Evolutionary conservation across 2,888 invertebrate genomes (phyloP), one percentile per base, ranked within the genome.

Genomic region (Cordilura impudica): DNA sequence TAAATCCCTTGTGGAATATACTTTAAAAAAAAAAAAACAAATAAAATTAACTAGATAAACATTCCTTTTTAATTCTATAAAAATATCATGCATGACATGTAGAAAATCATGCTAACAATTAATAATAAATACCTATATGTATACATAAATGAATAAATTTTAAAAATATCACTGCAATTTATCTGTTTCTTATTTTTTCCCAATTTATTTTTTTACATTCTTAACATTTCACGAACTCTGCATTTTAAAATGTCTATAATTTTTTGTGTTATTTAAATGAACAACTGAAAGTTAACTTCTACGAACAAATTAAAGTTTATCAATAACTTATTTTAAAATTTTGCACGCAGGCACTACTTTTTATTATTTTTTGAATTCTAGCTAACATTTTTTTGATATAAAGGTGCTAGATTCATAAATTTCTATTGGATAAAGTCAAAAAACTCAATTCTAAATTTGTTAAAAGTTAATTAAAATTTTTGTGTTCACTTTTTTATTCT

Each of bases 71-170:
- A 43, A 43, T 26, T 35, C 43, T 58, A 14, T 65, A 54, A 14
- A 14, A 63, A 8, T 49, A 56, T 49, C 29, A 35, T 66, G 60
- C 65, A 77, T 66, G 71, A 71, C 51, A 54, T 53, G 60, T 35
- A 31, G 72, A 54, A 45, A 47, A 76, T 53, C 18, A 72, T 69
- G 63, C 65, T 73, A 60, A 70, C 65, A 53, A 66, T 54, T 69
- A 47, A 66, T 19, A 43, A 53, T 45, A 31, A 19, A 39, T 19
- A 51, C 14, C 12, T 43, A 26, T 54, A 61, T 10, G 51, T 45
- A 71, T 31, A 58, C 7, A 47, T 47, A 26, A 39, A 6, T 60
- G 19, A 49, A 21, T 58, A 60, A 39, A 39, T 39, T 5, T 43
- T 19, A 35, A 54, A 14, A 51, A 39, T 39, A 39, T 39, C n/a